Conservation (phyloP, 2,113 vertebrate genomes). For the Rhizomys pruinosus region DNA sequence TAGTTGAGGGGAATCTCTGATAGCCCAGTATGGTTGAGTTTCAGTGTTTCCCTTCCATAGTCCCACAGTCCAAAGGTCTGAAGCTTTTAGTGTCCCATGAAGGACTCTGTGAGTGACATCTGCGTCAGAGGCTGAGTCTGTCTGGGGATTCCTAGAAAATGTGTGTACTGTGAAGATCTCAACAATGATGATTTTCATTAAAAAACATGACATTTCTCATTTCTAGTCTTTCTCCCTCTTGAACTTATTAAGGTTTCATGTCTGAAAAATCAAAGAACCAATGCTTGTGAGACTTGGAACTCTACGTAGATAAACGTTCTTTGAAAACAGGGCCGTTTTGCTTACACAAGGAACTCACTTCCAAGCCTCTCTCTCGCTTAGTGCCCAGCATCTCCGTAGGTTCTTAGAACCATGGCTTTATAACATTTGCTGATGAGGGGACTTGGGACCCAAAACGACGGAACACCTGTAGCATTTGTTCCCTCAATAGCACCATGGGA, state of each 20-base stretch:
- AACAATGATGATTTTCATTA: background rate
- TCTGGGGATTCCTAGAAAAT: background rate
- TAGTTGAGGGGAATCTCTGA: background rate
- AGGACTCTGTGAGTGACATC: background rate
- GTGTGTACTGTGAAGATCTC: background rate
- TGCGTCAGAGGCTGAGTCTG: background rate
- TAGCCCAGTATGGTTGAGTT: accelerated
- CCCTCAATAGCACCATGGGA: accelerated
- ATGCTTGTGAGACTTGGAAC: background rate
- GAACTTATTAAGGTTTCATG: background rate
- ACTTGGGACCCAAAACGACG: too few species aligned
- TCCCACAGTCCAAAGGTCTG: background rate
- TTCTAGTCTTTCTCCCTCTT: background rate
- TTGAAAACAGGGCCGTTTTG: background rate
- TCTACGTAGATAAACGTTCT: background rate
- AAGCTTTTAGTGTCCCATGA: accelerated
- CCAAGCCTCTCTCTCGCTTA: background rate
- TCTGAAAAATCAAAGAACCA: background rate
- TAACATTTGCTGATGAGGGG: background rate
- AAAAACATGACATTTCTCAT: background rate
- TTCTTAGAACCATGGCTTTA: background rate
- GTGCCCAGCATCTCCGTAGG: background rate
- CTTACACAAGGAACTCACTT: background rate
- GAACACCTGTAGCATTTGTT: background rate
- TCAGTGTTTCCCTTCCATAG: background rate